phyloP scores from a whole-genome alignment of 2,888 invertebrate genomes.

The Linnaemya tessellans region DNA sequence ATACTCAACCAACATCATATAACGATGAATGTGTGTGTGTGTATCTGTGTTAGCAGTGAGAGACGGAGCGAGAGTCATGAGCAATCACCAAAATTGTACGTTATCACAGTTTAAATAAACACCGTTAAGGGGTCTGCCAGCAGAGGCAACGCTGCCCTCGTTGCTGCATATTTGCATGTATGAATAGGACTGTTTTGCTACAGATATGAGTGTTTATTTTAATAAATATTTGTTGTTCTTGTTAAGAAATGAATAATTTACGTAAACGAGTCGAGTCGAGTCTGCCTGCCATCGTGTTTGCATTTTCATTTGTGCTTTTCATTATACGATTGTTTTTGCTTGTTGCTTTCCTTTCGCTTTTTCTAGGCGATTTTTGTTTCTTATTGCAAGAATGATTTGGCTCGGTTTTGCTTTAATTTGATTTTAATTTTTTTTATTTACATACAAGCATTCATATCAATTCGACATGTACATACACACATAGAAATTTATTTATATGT shows the following conservation, averaged over 20 bases:
- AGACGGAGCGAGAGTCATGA: background rate
- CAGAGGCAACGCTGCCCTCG: background rate
- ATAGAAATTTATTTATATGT: too few relatives aligned
- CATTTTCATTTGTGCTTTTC: background rate
- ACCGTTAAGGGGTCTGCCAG: constrained; percentile 39
- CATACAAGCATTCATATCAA: background rate
- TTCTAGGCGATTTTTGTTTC: background rate
- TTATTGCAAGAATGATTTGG: background rate
- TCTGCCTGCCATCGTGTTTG: constrained; percentile 18
- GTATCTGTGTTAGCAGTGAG: background rate
- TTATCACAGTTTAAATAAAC: constrained; percentile 55
- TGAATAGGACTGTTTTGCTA: background rate
- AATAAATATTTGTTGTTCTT: constrained; percentile 23
- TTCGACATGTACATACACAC: background rate
- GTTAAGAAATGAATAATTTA: constrained; percentile 31
- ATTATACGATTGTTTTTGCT: constrained; percentile 1
- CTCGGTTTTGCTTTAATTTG: background rate
- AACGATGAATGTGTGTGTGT: constrained; percentile 7
- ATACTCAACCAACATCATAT: background rate
- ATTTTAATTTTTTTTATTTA: constrained; percentile 2
- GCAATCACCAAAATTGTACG: constrained; percentile 22
- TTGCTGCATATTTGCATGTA: background rate
- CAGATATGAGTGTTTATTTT: constrained; percentile 44
- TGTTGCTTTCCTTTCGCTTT: constrained; percentile 16
- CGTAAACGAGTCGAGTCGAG: constrained; percentile 1